A percentile compares a stretch with the other conserved stretches of the same genome.
Conservation (phyloP, 2,888 invertebrate genomes). For the Yponomeuta cagnagella region DNA sequence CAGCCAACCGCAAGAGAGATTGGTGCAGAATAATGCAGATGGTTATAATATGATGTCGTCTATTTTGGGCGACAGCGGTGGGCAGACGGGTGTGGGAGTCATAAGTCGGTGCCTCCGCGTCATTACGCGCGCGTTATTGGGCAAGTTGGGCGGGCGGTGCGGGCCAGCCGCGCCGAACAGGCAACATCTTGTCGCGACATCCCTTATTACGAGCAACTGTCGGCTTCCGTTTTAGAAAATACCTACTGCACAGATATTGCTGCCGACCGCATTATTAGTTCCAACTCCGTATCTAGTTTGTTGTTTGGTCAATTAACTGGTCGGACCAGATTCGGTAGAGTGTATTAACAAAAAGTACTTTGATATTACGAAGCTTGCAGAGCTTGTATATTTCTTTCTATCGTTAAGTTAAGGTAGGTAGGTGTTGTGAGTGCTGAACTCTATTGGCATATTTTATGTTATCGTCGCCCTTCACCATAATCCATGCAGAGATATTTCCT, state of each 20-base stretch:
- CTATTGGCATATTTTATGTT: not conserved
- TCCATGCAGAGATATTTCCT: constrained; percentile 8
- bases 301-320: constrained; percentile 5
- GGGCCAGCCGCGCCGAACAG: constrained; percentile 34
- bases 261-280: constrained; percentile 11
- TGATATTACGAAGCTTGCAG: not conserved
- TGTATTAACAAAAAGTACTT: not conserved
- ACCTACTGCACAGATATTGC: constrained; percentile 8
- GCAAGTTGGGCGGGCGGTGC: constrained; percentile 57
- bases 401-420: not conserved
- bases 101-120: constrained; percentile 53
- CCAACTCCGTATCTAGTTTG: not conserved
- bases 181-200: constrained; percentile 67
- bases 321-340: not conserved
- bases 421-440: not conserved
- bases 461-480: not conserved
- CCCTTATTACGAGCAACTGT: constrained; percentile 64
- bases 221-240: constrained; percentile 24
- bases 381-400: not conserved
- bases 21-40: not conserved
- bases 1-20: not conserved
- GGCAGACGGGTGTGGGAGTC: constrained; percentile 26
- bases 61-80: constrained; percentile 9
- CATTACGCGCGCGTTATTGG: constrained; percentile 66
- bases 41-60: constrained; percentile 2